Evolutionary conservation across 2,797 vertebrate species (phyloP).

Genomic region (Setipinna tenuifilis): DNA sequence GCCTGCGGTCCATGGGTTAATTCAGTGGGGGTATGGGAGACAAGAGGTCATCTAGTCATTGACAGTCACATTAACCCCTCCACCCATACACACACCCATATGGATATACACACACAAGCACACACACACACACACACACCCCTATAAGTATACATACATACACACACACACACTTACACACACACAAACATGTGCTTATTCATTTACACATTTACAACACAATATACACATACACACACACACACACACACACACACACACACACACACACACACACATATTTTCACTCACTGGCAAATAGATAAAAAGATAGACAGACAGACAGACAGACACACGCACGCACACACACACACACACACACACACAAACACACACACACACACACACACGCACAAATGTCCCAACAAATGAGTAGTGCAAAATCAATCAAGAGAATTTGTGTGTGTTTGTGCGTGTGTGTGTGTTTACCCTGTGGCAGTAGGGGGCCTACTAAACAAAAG

Average conservation of each 20-base stretch:
- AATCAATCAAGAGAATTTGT: neutral
- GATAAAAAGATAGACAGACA: neutral
- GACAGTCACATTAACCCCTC: conserved; percentile 11
- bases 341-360: neutral
- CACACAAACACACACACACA: neutral
- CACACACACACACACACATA: too few species aligned
- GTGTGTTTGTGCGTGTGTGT: neutral
- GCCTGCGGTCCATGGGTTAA: neutral
- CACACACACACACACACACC: conserved; percentile 46
- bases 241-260: neutral
- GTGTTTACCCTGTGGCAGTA: neutral
- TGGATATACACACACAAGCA: neutral
- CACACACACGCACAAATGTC: neutral
- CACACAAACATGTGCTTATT: neutral
- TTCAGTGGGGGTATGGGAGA: neutral
- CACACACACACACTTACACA: neutral
- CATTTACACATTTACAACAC: neutral
- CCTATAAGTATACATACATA: neutral
- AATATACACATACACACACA: neutral
- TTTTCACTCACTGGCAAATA: neutral
- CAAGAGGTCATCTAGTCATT: neutral
- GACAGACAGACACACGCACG: neutral
- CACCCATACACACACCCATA: conserved; percentile 45
- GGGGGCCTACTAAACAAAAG: neutral
- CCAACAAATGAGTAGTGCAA: neutral